Base-by-base conservation (phyloP, 2,113 vertebrate species). In the Nannobrachium achirus region DNA sequence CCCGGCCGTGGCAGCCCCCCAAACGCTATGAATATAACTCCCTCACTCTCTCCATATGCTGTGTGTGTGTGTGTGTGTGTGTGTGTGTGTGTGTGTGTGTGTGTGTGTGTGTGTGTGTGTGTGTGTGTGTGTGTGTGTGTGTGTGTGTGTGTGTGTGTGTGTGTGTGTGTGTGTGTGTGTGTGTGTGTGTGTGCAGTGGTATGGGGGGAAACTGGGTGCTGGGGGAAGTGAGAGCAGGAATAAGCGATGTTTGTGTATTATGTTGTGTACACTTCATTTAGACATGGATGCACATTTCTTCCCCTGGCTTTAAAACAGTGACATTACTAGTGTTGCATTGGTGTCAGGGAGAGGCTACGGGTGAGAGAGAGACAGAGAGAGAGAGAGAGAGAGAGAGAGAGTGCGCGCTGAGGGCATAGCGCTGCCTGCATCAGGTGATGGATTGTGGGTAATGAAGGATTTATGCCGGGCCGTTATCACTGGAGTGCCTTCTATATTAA, bases 111-210 rank as follows among this genome's bases (percentile, higher is more conserved):
- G 85, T 86, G 25, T 84, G 82, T 76, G 75, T 55, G 73, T 49
- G 39, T 63, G 52, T 57, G 76, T 74, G 66, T 40, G 25, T 4
- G 25, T 2, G 79, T 79, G 80, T 72, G 63, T 58, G 66, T 65
- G 52, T 80, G 66, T 84, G 74, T 78, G 73, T 79, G 77, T 89
- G 85, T 88, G 25, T 84, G 82, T 78, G 75, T 55, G 73, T 65
- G 53, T 79, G 66, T 84, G 74, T 77, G 73, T 79, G 78, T 89
- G 85, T 88, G 25, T 83, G 82, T 78, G 75, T 55, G 73, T 49
- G 39, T 71, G 66, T 42, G 25, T 3, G 79, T 79, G 80, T 73
- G 63, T 58, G 66, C 65, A 67, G 15, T 49, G n/a, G n/a, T n/a
- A n/a, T n/a, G 72, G 69, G 66, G 76, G 57, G 40, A 10, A 25